These are phyloP conservation scores for Anser cygnoides DNA, from an alignment of 2,113 vertebrate genomes.

Conservation along the genomic window DNA sequence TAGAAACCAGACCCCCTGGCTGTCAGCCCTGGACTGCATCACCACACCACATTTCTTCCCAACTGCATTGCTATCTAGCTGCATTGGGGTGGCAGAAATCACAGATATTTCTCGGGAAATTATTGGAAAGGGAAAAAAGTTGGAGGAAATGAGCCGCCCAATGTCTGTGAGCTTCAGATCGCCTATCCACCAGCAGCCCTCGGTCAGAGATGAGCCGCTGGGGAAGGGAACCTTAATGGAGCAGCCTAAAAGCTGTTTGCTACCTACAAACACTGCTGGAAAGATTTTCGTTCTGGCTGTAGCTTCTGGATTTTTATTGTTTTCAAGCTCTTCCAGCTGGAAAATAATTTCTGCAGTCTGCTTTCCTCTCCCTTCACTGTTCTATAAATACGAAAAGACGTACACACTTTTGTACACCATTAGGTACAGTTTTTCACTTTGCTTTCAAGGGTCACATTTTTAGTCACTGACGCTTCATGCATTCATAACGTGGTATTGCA, in stretches of 20 bases:
- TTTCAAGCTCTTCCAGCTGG: neutral
- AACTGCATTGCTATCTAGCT: neutral
- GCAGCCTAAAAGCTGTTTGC: neutral
- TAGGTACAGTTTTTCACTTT: neutral
- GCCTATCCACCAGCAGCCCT: neutral
- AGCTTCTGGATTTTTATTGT: neutral
- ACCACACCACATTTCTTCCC: neutral
- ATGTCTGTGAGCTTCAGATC: neutral
- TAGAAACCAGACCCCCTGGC: neutral
- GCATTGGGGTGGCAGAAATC: fast-evolving
- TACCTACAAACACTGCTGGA: neutral
- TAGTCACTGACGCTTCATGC: neutral
- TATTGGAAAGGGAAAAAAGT: neutral
- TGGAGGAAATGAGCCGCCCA: neutral
- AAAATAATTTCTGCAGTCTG: neutral
- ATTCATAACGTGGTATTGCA: neutral
- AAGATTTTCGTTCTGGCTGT: neutral
- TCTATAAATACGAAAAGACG: neutral
- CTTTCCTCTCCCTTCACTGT: neutral
- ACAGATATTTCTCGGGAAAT: neutral
- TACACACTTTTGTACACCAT: neutral
- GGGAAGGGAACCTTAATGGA: neutral
- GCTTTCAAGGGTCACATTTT: neutral
- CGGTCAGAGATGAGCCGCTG: neutral
- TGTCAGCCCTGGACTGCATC: neutral